phyloP scores from a whole-genome alignment of 1,140 invertebrate genomes.

The Neodiprion lecontei region DNA sequence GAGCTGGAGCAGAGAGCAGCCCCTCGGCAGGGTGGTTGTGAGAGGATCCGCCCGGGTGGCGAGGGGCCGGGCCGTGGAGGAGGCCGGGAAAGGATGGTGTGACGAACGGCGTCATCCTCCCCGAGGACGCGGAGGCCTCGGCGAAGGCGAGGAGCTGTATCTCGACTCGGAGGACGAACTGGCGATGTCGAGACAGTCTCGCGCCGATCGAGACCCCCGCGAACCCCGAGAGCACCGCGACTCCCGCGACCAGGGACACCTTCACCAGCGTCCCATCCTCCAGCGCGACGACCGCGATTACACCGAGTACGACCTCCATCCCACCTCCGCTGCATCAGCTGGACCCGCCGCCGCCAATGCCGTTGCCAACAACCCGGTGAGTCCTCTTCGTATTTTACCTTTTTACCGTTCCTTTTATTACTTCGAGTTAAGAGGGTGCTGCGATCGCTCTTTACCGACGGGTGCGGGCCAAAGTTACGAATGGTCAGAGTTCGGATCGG shows the following conservation, averaged over 20 bases:
- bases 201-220: constrained; percentile 39
- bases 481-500: too few species aligned
- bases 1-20: constrained; percentile 36
- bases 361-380: constrained; percentile 50
- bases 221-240: constrained; percentile 42
- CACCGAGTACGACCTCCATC: constrained; percentile 47
- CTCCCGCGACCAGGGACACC: constrained; percentile 32
- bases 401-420: constrained; percentile 12
- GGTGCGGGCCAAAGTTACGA: too few species aligned
- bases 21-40: constrained; percentile 22
- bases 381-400: constrained; percentile 28
- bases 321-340: constrained; percentile 26
- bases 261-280: neutral
- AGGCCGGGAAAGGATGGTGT: constrained; percentile 49
- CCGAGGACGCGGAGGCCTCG: constrained; percentile 40
- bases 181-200: constrained; percentile 53
- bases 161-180: constrained; percentile 56
- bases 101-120: constrained; percentile 54
- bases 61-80: constrained; percentile 46
- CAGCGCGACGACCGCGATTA: constrained; percentile 29
- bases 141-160: constrained; percentile 52
- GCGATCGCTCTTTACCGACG: neutral
- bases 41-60: constrained; percentile 24
- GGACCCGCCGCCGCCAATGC: constrained; percentile 36
- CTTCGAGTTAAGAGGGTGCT: neutral